Percentiles rank a stretch among this genome's conserved stretches.
Evolutionary conservation across 1,140 invertebrate species (phyloP).

Genomic region (Cyphomyrmex costatus): DNA sequence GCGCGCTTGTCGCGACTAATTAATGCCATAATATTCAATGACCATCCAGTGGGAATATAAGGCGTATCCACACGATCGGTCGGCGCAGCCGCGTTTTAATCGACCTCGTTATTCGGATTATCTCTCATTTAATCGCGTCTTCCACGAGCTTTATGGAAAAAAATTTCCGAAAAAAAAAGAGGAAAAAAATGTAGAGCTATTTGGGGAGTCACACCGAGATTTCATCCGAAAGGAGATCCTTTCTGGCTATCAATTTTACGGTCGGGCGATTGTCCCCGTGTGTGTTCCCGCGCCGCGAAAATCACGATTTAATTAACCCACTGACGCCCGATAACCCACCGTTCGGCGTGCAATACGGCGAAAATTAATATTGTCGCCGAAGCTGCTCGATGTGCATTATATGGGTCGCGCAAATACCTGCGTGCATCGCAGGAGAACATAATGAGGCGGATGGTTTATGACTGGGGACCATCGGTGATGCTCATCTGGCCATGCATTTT

Average conservation of each 20-base stretch:
- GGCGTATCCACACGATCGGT: constrained; percentile 35
- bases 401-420: constrained; percentile 51
- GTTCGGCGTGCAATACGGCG: constrained; percentile 39
- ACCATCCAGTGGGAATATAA: constrained; percentile 39
- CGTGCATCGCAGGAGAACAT: constrained; percentile 38
- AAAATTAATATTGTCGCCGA: constrained; percentile 70
- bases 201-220: neutral
- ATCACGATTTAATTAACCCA: constrained; percentile 61
- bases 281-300: constrained; percentile 13
- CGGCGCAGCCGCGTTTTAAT: constrained; percentile 57
- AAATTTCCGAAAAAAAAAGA: neutral
- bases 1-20: constrained; percentile 56
- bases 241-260: constrained; percentile 42
- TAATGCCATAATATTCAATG: constrained; percentile 64
- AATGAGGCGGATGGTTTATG: constrained; percentile 53
- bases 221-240: neutral
- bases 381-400: constrained; percentile 52
- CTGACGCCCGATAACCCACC: constrained; percentile 27
- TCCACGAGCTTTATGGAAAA: neutral
- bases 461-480: constrained; percentile 38
- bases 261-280: neutral
- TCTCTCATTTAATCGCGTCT: constrained; percentile 40
- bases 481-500: constrained; percentile 49
- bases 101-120: constrained; percentile 51
- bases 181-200: too few relatives aligned